phyloP scores from a whole-genome alignment of 2,888 invertebrate species.

The Gastracanthus pulcherrimus region DNA sequence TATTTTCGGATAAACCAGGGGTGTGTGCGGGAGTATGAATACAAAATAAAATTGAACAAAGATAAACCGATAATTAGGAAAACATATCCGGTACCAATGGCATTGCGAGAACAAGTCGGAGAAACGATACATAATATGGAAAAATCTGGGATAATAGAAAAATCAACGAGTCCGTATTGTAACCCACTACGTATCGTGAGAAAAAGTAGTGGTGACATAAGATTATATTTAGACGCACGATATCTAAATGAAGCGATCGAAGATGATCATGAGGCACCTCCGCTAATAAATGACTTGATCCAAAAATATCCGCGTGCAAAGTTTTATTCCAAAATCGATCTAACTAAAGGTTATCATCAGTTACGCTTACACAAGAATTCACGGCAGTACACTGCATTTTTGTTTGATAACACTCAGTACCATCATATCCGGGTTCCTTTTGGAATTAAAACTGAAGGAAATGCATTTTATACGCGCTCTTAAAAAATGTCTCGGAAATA shows the following conservation, averaged over 20 bases:
- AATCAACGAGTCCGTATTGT: neutral
- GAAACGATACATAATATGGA: neutral
- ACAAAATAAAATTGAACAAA: neutral
- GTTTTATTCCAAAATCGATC: conserved; percentile 52
- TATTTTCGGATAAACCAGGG: neutral
- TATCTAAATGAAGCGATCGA: neutral
- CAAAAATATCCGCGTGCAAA: conserved; percentile 56
- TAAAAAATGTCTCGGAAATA: neutral
- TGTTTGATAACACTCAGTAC: conserved; percentile 55
- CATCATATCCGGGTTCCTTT: conserved; percentile 46
- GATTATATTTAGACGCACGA: neutral
- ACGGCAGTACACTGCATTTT: conserved; percentile 56
- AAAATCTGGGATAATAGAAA: neutral
- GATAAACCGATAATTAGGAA: neutral
- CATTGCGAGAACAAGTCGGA: no score
- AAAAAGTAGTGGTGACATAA: neutral
- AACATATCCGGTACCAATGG: neutral
- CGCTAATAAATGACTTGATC: conserved; percentile 55
- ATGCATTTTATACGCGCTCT: neutral
- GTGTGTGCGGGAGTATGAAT: neutral
- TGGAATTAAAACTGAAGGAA: neutral
- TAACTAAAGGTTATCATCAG: conserved; percentile 61
- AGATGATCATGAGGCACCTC: conserved; percentile 8
- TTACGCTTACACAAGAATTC: conserved; percentile 52
- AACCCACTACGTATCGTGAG: neutral